These are phyloP conservation scores for Lepidotrigona ventralis DNA, from an alignment of 1,140 invertebrate genomes.

Conservation along the genomic window DNA sequence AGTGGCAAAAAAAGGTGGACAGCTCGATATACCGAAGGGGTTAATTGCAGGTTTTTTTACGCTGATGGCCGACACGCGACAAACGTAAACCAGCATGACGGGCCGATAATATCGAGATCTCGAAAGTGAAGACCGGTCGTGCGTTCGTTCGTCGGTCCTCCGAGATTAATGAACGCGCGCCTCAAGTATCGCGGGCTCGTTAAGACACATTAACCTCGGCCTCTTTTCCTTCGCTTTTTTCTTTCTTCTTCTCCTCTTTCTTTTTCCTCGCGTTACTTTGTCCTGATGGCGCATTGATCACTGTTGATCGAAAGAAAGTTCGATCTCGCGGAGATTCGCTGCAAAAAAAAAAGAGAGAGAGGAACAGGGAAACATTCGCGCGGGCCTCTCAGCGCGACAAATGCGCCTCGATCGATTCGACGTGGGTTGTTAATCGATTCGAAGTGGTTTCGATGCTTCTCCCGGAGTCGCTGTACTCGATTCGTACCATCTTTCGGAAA, in stretches of 20 bases:
- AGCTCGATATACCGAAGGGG: constrained; percentile 2
- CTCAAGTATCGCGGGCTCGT: constrained; percentile 56
- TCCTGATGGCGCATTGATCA: constrained; percentile 60
- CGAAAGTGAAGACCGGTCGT: constrained; percentile 53
- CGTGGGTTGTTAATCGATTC: constrained; percentile 15
- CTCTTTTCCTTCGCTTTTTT: constrained; percentile 21
- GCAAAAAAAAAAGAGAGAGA: neutral
- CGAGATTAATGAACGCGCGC: constrained; percentile 60
- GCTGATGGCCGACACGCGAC: constrained; percentile 21
- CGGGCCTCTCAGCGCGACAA: constrained; percentile 27
- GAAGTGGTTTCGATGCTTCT: neutral
- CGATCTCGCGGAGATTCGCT: neutral
- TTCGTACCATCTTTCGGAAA: neutral
- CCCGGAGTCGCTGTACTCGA: neutral
- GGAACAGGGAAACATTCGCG: constrained; percentile 2
- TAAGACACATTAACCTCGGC: constrained; percentile 62
- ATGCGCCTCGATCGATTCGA: constrained; percentile 16
- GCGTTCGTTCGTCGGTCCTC: constrained; percentile 41
- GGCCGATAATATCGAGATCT: constrained; percentile 54
- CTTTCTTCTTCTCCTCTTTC: neutral
- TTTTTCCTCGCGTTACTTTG: constrained; percentile 21
- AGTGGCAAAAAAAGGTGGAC: no score
- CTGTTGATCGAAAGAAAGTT: constrained; percentile 39
- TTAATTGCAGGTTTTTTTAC: constrained; percentile 41
- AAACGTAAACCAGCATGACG: constrained; percentile 19